Evolutionary conservation across 2,797 vertebrate genomes (phyloP), one percentile per base, ranked within the genome.

Genomic region (Pitangus sulphuratus): DNA sequence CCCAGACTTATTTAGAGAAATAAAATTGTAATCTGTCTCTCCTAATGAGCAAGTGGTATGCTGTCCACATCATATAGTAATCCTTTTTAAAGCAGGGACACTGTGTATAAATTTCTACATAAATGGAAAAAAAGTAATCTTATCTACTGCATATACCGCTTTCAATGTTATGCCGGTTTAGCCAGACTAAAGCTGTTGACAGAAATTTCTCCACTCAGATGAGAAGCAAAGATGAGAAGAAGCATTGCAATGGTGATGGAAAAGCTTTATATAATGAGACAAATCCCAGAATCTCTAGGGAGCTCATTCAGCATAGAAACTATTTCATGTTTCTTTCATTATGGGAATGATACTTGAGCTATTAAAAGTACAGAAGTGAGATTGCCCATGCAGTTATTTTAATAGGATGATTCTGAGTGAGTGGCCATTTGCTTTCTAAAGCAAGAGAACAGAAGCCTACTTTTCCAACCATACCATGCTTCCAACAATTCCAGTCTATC

Each of bases 261-360:
- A 97, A 97, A 96, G 87, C 97, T 97, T 97, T 97, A 79, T 96
- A 95, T 98, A 97, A 97, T 97, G 96, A 98, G 97, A 97, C 94
- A 97, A 98, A 98, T 97, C 96, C 94, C 89, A 88, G 93, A 91
- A 96, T 95, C 97, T 97, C 89, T 64, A 72, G 96, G 95, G 96
- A 98, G 45, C 62, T 96, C 87, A 92, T 98, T 97, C 97, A 22
- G 70, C 83, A 94, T 93, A 87, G 96, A 97, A 97, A 97, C 86
- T 35, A 96, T 97, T 97, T 96, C 74, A 95, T 97, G 89, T 97
- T 97, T 96, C 93, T 97, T 97, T 97, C 96, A 97, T 98, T 97
- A 96, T 87, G 48, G 58, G 94, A 89, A 96, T 94, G 66, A 97
- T 97, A 95, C 65, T 82, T 65, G 89, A 88, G 87, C 91, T 97